Evolutionary conservation across 2,113 vertebrate species (phyloP), one percentile per base, ranked within the genome.

Genomic region (Callipepla squamata): DNA sequence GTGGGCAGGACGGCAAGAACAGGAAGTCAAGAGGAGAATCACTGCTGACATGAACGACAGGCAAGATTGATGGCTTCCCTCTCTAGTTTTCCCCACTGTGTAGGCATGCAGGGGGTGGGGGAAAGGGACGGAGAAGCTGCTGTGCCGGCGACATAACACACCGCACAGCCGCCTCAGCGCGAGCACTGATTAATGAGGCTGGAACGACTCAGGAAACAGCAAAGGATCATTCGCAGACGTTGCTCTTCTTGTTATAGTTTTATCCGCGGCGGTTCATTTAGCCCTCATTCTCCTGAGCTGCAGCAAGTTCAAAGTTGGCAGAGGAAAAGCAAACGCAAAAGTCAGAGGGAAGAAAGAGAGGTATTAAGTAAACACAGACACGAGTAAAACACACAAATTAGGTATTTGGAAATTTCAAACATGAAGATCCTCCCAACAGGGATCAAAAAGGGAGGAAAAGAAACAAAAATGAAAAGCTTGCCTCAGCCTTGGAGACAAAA

Each of bases 41-140:
- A 85, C 98, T 93, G 99, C 98, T 99, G 99, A 99, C 98, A 98
- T 96, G 97, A 96, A 83, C 55, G 98, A 98, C 98, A 97, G 98
- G 98, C 95, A 99, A 99, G 99, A 99, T 99, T 98, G 99, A 99
- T 99, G 99, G 99, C 96, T 99, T 99, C 98, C 98, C 99, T 98
- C 98, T 98, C 98, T 97, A 97, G 96, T 98, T 98, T 96, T 97
- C 97, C 99, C 98, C 97, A 98, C 97, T 98, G 99, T 96, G 97
- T 94, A 62, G 96, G 98, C 98, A 98, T 77, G 85, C 97, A 93
- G 95, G 97, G 98, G 94, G 98, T 98, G 93, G 97, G 93, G 96
- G 97, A 97, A 97, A 97, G 97, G 96, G 95, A 97, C 9, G 86
- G 94, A 97, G 96, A 91, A 92, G 97, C 96, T 34, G 95, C 97